Percentiles rank a stretch among this genome's conserved stretches.
phyloP scores from a whole-genome alignment of 2,888 invertebrate genomes.

The Timandra comae region DNA sequence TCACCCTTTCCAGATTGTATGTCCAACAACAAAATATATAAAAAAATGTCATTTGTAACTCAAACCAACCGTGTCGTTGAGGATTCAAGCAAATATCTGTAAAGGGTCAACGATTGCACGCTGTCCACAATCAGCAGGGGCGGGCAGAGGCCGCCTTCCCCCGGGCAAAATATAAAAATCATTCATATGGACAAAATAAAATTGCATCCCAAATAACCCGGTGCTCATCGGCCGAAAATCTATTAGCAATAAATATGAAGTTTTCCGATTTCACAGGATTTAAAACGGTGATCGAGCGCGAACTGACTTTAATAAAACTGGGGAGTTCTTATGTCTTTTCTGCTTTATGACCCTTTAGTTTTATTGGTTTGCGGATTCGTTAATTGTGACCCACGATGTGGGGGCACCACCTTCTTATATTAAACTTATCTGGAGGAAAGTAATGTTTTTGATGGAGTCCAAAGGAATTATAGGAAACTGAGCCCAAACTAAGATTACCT shows the following conservation, averaged over 20 bases:
- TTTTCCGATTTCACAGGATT: slow-evolving; percentile 75
- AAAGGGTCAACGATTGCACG: slow-evolving; percentile 46
- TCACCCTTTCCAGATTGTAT: too few relatives aligned
- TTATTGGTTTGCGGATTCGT: slow-evolving; percentile 43
- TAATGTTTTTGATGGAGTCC: too few relatives aligned
- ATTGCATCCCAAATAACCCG: slow-evolving; percentile 74
- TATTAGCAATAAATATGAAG: slow-evolving; percentile 77
- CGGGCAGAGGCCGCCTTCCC: slow-evolving; percentile 41
- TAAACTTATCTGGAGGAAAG: too few relatives aligned
- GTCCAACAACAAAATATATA: too few relatives aligned
- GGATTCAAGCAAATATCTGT: slow-evolving; percentile 33
- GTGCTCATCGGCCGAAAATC: slow-evolving; percentile 72
- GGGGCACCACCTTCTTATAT: too few relatives aligned
- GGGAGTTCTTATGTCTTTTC: slow-evolving; percentile 57
- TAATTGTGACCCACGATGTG: slow-evolving; percentile 27
- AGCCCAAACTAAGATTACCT: too few relatives aligned
- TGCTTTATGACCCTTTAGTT: slow-evolving; percentile 61
- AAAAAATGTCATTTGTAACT: slow-evolving; percentile 28
- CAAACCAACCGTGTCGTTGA: slow-evolving; percentile 36
- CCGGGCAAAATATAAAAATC: slow-evolving; percentile 72
- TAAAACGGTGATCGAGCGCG: slow-evolving; percentile 52
- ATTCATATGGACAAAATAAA: slow-evolving; percentile 76
- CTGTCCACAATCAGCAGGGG: slow-evolving; percentile 59
- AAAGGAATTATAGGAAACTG: too few relatives aligned
- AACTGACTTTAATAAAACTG: slow-evolving; percentile 42